A percentile compares a stretch with the other conserved stretches of the same genome.
phyloP scores from a whole-genome alignment of 1,140 invertebrate genomes.

The Plodia interpunctella region DNA sequence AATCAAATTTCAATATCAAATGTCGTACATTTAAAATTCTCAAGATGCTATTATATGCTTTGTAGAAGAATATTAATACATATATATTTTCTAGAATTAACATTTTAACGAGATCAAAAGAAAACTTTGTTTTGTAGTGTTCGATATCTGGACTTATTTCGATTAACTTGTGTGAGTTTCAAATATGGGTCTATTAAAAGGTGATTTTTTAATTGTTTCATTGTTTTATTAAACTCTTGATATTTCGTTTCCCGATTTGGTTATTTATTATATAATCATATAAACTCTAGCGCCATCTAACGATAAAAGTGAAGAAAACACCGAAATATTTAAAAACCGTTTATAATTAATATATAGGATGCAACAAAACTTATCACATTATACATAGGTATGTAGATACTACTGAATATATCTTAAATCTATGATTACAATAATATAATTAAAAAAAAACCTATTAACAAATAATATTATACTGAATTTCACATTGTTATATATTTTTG shows the following conservation, averaged over 20 bases:
- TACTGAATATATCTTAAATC: too few species aligned
- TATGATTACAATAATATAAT: too few species aligned
- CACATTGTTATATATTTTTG: too few species aligned
- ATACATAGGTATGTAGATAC: too few species aligned
- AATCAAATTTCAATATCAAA: background rate
- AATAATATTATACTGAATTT: too few species aligned
- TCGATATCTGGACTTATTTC: constrained; percentile 16
- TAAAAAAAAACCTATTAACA: too few species aligned
- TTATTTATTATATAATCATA: too few species aligned
- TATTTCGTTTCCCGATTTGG: background rate
- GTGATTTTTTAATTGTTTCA: constrained; percentile 39
- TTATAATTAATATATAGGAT: too few species aligned
- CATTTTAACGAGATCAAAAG: background rate
- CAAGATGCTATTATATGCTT: constrained; percentile 30
- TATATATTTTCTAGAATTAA: constrained; percentile 6
- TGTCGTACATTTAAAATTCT: constrained; percentile 8
- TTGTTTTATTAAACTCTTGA: constrained; percentile 22
- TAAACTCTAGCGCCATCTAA: too few species aligned
- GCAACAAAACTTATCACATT: too few species aligned
- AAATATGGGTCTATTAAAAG: constrained; percentile 44
- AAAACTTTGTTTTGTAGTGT: constrained; percentile 16
- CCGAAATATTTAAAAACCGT: too few species aligned
- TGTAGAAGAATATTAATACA: constrained; percentile 34
- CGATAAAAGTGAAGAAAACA: too few species aligned
- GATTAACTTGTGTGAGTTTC: constrained; percentile 38